A percentile compares a stretch with the other conserved stretches of the same genome.
Conservation (phyloP, 2,113 vertebrate genomes). For the Syrrhaptes paradoxus region DNA sequence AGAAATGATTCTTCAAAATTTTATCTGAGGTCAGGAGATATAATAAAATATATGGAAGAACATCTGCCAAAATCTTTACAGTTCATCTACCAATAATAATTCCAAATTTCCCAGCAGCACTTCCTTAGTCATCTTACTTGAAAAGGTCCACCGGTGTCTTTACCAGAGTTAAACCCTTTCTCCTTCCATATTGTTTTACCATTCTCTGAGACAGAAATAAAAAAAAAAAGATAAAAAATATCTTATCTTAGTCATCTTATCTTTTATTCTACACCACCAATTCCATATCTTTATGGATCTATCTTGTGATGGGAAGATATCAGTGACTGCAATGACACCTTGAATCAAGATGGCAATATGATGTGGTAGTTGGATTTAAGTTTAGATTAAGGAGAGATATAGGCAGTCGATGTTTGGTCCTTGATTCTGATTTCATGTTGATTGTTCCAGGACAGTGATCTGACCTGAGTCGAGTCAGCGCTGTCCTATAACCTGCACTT, state of each 20-base stretch:
- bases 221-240: too few species aligned
- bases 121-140: not conserved
- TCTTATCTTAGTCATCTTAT: not conserved
- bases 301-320: not conserved
- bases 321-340: not conserved
- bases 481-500: not conserved
- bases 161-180: not conserved
- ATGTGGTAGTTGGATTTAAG: not conserved
- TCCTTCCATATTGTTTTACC: not conserved
- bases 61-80: not conserved
- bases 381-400: not conserved
- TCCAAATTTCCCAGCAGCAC: not conserved
- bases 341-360: not conserved
- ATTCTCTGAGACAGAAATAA: not conserved
- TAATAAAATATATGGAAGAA: too few species aligned
- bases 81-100: not conserved
- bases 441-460: not conserved
- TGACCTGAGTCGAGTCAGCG: not conserved
- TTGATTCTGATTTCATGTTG: not conserved
- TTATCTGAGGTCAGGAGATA: not conserved
- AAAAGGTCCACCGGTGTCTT: not conserved
- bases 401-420: not conserved
- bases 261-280: not conserved
- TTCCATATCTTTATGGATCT: not conserved
- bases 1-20: not conserved